A percentile compares a stretch with the other conserved stretches of the same genome.
Conservation (phyloP, 2,113 vertebrate species). For the Peromyscus polionotus region DNA sequence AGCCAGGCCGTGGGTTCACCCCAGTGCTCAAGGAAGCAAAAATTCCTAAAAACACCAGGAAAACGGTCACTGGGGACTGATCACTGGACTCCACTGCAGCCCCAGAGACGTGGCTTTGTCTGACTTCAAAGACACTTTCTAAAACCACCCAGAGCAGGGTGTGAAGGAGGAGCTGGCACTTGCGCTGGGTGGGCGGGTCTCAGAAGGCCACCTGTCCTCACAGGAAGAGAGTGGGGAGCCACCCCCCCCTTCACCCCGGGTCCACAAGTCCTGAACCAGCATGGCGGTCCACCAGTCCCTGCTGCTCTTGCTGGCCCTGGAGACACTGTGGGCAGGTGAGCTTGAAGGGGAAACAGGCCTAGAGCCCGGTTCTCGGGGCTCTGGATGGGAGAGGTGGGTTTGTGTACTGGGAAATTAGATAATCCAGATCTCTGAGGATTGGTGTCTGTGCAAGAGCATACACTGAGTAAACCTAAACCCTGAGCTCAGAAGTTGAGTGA, state of each 20-base stretch:
- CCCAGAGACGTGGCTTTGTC: background rate
- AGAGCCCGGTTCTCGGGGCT: no score
- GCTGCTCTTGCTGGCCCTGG: slow-evolving; percentile 3
- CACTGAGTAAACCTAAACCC: background rate
- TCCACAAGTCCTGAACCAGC: background rate
- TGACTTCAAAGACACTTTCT: background rate
- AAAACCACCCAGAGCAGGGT: background rate
- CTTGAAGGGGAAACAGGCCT: background rate
- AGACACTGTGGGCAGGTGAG: background rate
- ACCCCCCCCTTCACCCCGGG: background rate
- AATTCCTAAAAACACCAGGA: background rate
- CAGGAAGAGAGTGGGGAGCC: background rate
- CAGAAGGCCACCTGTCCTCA: background rate
- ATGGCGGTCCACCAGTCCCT: background rate
- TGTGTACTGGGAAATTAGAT: background rate
- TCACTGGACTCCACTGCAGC: no score
- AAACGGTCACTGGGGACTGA: background rate
- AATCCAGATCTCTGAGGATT: no score
- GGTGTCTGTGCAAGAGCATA: background rate
- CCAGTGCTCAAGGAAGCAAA: background rate
- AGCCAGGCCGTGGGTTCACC: no score
- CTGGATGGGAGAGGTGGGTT: no score
- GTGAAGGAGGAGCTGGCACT: background rate
- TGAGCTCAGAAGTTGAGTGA: background rate
- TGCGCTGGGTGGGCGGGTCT: background rate